Conservation (phyloP, 2,888 invertebrate species). For the Eupithecia subumbrata region DNA sequence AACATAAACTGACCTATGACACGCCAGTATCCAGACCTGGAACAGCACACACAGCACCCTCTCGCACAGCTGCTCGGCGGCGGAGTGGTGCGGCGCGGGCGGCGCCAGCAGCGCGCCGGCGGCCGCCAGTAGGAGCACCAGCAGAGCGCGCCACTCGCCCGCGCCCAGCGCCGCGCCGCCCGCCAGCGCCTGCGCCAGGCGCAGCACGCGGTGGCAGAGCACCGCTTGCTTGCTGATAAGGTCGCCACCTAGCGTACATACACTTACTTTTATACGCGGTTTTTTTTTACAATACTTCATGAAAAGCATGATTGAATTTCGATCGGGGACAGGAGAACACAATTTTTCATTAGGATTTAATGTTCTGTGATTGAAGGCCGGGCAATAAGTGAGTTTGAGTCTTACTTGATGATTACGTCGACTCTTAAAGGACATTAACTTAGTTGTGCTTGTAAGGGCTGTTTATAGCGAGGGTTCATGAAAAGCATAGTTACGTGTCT, state of each 20-base stretch:
- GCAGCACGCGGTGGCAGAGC: conserved; percentile 94
- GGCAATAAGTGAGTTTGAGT: not conserved
- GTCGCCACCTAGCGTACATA: conserved; percentile 87
- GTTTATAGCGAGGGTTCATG: not conserved
- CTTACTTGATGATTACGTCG: conserved; percentile 94
- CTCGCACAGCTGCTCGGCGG: conserved; percentile 97
- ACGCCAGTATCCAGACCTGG: conserved; percentile 76
- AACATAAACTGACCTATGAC: conserved; percentile 33
- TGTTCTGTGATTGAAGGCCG: too few species aligned
- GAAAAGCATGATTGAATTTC: not conserved
- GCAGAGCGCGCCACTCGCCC: conserved; percentile 95
- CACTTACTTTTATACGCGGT: not conserved
- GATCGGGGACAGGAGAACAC: not conserved
- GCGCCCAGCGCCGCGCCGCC: conserved; percentile 85
- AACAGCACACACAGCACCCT: conserved; percentile 96
- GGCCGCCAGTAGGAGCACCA: conserved; percentile 91
- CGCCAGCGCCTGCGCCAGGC: conserved; percentile 90
- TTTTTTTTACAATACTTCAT: not conserved
- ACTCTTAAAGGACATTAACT: conserved; percentile 82
- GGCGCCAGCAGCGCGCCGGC: conserved; percentile 96
- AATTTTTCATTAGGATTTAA: not conserved
- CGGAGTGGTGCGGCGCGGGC: conserved; percentile 96
- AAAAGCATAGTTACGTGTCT: too few species aligned
- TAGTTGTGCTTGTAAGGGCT: not conserved
- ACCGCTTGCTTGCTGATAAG: conserved; percentile 97